A percentile compares a stretch with the other conserved stretches of the same genome.
phyloP scores from a whole-genome alignment of 2,888 invertebrate genomes.

The Caenorhabditis parvicauda region DNA sequence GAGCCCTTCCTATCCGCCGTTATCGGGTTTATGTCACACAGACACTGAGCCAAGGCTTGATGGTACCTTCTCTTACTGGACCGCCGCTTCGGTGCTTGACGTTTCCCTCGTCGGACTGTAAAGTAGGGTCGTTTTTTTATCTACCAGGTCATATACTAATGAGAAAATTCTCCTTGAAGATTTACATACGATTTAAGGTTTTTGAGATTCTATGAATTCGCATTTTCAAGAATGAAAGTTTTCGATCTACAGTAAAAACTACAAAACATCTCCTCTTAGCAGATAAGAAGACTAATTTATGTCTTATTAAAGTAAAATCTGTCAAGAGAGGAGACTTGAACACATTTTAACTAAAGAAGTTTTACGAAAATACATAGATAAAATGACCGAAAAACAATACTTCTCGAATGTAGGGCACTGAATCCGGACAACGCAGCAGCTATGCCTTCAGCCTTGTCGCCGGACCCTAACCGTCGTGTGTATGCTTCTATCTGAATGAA shows the following conservation, averaged over 20 bases:
- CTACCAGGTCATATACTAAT: background rate
- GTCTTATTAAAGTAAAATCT: too few relatives aligned
- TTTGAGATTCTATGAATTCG: too few relatives aligned
- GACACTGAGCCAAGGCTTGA: constrained; percentile 56
- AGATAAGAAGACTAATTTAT: too few relatives aligned
- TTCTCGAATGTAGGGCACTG: constrained; percentile 19
- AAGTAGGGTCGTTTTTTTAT: background rate
- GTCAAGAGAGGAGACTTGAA: background rate
- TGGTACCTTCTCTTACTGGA: constrained; percentile 39
- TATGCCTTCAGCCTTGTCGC: constrained; percentile 51
- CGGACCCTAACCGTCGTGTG: constrained; percentile 42
- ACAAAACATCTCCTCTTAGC: too few relatives aligned
- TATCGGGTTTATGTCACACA: constrained; percentile 57
- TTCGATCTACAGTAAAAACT: too few relatives aligned
- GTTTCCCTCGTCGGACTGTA: constrained; percentile 36
- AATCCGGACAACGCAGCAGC: constrained; percentile 32
- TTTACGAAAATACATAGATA: background rate
- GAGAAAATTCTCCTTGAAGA: background rate
- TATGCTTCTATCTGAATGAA: constrained; percentile 54
- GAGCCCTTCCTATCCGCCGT: constrained; percentile 50
- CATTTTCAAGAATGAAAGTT: too few relatives aligned
- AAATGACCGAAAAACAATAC: constrained; percentile 3
- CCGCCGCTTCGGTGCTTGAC: constrained; percentile 21
- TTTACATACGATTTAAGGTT: too few relatives aligned
- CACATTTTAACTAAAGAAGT: background rate